phyloP scores from a whole-genome alignment of 2,888 invertebrate species.

The Branchipolynoe longqiensis region DNA sequence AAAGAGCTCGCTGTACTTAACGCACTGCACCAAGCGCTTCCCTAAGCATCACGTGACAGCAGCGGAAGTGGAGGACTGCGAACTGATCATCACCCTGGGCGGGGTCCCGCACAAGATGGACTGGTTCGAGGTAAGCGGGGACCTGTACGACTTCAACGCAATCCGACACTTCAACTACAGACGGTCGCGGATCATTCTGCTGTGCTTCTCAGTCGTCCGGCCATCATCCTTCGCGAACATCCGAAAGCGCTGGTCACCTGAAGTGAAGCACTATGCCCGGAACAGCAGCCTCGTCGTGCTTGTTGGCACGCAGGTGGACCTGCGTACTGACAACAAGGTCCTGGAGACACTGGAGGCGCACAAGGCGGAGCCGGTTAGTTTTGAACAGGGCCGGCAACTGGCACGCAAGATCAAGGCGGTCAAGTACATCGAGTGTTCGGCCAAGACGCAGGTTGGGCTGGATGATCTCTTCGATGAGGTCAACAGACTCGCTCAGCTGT shows the following conservation, averaged over 20 bases:
- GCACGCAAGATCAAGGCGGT: slow-evolving; percentile 15
- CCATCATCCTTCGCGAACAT: slow-evolving; percentile 3
- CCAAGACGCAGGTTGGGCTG: not conserved
- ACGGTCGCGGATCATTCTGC: not conserved
- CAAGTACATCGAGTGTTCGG: slow-evolving; percentile 48
- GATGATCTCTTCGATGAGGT: slow-evolving; percentile 22
- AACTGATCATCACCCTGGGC: not conserved
- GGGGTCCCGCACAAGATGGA: not conserved
- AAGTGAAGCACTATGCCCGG: slow-evolving; percentile 2
- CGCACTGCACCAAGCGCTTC: not conserved
- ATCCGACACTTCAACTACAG: slow-evolving; percentile 41
- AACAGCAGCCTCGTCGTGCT: not conserved
- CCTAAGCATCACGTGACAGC: slow-evolving; percentile 13
- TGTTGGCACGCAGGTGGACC: slow-evolving; percentile 4
- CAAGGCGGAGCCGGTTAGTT: not conserved
- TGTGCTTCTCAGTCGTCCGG: slow-evolving; percentile 28
- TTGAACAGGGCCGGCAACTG: not conserved
- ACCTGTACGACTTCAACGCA: slow-evolving; percentile 40
- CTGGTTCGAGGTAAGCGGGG: slow-evolving; percentile 20
- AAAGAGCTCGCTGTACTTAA: slow-evolving; percentile 32
- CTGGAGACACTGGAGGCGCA: not conserved
- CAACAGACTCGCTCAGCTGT: not conserved
- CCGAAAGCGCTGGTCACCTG: slow-evolving; percentile 11
- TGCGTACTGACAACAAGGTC: not conserved
- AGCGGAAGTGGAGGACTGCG: slow-evolving; percentile 35